These are phyloP conservation scores for Drosophila mauritiana DNA, from an alignment of 1,140 invertebrate species.

Conservation along the genomic window DNA sequence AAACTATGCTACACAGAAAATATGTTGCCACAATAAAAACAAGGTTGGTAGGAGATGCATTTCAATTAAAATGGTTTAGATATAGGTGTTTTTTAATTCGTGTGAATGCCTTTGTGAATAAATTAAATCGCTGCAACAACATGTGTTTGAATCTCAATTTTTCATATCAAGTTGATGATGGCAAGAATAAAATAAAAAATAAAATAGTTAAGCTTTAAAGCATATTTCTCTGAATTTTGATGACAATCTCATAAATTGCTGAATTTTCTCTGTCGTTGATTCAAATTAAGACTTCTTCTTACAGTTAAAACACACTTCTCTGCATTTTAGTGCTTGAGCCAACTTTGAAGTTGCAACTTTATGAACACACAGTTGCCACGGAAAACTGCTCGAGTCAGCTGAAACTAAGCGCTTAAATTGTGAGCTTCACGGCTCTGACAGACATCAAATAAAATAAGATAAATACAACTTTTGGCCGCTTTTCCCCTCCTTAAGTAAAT, in stretches of 20 bases:
- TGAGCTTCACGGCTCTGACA: background rate
- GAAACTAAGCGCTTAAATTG: conserved; percentile 33
- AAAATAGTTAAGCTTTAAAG: background rate
- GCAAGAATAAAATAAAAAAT: too few relatives aligned
- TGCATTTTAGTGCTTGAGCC: conserved; percentile 13
- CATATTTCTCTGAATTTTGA: background rate
- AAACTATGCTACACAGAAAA: conserved; percentile 15
- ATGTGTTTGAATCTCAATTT: too few relatives aligned
- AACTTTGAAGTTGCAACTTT: conserved; percentile 40
- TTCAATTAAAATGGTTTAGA: conserved; percentile 6
- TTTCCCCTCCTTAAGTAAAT: background rate
- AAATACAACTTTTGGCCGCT: conserved; percentile 17
- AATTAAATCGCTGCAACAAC: background rate
- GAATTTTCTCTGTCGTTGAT: background rate
- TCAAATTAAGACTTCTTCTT: background rate
- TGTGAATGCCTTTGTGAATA: background rate
- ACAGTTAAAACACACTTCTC: conserved; percentile 13
- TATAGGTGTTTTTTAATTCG: background rate
- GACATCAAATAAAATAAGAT: conserved; percentile 34
- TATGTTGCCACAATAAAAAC: background rate
- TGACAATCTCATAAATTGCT: background rate
- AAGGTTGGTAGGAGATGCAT: background rate
- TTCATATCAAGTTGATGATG: too few relatives aligned
- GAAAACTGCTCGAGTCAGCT: conserved; percentile 32
- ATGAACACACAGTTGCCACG: conserved; percentile 30